A percentile compares a stretch with the other conserved stretches of the same genome.
Conservation (phyloP, 2,113 vertebrate species). For the Halichoerus grypus region DNA sequence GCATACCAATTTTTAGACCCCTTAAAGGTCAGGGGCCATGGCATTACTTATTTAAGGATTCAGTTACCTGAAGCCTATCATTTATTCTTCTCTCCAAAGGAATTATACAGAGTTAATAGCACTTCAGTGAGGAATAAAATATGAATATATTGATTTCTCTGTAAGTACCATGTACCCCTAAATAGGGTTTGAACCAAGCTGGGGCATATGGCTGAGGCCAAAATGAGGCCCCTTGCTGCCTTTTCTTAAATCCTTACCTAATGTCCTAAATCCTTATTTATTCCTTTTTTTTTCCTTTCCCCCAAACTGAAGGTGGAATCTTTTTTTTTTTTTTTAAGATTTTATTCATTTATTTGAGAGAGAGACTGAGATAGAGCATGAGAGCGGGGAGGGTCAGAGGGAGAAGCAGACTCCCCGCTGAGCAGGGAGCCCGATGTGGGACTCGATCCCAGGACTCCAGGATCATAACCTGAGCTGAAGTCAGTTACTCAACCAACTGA, state of each 20-base stretch:
- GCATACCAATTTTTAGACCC: not conserved
- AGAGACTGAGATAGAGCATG: too few species aligned
- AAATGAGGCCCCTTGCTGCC: not conserved
- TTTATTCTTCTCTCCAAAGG: not conserved
- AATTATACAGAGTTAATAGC: conserved; percentile 23
- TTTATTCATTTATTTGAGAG: too few species aligned
- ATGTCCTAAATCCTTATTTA: not conserved
- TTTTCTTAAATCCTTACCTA: not conserved
- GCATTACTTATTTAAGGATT: not conserved
- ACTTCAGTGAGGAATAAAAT: not conserved
- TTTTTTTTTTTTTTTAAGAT: not conserved
- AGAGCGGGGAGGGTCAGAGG: too few species aligned
- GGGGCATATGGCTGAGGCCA: not conserved
- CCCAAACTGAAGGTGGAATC: not conserved
- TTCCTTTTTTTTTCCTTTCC: not conserved
- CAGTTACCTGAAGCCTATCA: not conserved
- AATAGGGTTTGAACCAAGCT: not conserved
- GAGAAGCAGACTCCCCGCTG: too few species aligned
- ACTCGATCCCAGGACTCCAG: too few species aligned
- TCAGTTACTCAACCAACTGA: too few species aligned
- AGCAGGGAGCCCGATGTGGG: too few species aligned
- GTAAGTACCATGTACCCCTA: not conserved
- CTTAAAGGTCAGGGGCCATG: not conserved
- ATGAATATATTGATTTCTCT: not conserved
- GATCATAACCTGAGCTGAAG: too few species aligned